Conservation (phyloP, 2,888 invertebrate species). For the Creontiades dilutus region DNA sequence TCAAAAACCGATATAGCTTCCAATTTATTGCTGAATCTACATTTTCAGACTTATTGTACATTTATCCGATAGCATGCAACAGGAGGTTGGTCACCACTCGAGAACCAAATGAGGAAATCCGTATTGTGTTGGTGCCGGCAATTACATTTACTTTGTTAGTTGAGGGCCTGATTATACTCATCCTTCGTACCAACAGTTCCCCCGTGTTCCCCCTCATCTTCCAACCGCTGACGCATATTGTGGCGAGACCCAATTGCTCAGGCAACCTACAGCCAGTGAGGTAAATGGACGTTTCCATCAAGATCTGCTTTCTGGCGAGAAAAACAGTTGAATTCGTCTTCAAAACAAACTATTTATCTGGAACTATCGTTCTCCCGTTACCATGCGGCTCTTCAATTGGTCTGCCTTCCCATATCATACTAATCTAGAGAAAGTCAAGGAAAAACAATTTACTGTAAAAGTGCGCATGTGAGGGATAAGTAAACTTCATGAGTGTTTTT, state of each 20-base stretch:
- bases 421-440: no score
- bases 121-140: constrained; percentile 69
- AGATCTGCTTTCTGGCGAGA: neutral
- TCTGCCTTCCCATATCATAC: neutral
- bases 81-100: constrained; percentile 51
- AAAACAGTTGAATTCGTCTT: constrained; percentile 20
- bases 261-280: constrained; percentile 24
- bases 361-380: neutral
- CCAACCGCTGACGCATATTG: constrained; percentile 37
- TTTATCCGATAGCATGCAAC: constrained; percentile 32
- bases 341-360: neutral
- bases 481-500: no score
- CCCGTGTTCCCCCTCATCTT: constrained; percentile 35
- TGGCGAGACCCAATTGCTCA: constrained; percentile 46
- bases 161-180: constrained; percentile 65
- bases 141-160: constrained; percentile 68
- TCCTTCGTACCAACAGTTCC: constrained; percentile 52
- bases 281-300: constrained; percentile 2
- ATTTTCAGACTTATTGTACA: constrained; percentile 10
- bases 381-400: neutral
- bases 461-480: no score
- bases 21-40: neutral
- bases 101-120: constrained; percentile 68
- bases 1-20: no score
- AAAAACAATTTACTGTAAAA: no score